Percentiles rank a stretch among this genome's conserved stretches.
phyloP scores from a whole-genome alignment of 2,797 vertebrate species.

The Sorex maritimensis region DNA sequence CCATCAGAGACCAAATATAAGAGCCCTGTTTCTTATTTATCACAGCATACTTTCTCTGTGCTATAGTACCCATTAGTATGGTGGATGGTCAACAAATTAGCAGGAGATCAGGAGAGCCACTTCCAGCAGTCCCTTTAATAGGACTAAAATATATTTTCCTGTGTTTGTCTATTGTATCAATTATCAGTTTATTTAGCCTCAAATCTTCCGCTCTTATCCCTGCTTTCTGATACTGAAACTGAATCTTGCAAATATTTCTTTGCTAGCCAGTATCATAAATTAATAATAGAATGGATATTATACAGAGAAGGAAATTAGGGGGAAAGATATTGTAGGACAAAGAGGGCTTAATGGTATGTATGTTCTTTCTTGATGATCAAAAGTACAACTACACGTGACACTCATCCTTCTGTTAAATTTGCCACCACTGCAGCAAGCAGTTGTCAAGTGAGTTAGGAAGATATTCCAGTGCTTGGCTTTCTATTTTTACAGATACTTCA shows the following conservation, averaged over 20 bases:
- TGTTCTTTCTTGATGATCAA: background rate
- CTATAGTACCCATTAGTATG: background rate
- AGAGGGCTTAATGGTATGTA: too few species aligned
- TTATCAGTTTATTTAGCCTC: background rate
- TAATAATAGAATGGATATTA: too few species aligned
- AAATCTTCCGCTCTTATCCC: background rate
- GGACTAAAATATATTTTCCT: slow-evolving; percentile 17
- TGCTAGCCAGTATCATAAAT: background rate
- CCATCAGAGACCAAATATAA: background rate
- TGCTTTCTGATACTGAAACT: background rate
- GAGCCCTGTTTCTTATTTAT: background rate
- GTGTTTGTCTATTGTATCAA: background rate
- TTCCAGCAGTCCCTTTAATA: background rate
- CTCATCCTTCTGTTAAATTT: background rate
- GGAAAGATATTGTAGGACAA: too few species aligned
- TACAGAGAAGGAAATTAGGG: too few species aligned
- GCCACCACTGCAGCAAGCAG: too few species aligned
- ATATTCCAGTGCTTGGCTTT: background rate
- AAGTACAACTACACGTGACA: background rate
- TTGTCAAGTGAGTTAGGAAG: background rate
- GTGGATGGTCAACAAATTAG: slow-evolving; percentile 18
- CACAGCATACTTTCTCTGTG: background rate
- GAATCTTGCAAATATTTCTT: background rate
- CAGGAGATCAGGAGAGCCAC: slow-evolving; percentile 15
- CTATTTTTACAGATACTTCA: background rate